phyloP scores from a whole-genome alignment of 2,797 vertebrate genomes.

The Sebastes reedi region DNA sequence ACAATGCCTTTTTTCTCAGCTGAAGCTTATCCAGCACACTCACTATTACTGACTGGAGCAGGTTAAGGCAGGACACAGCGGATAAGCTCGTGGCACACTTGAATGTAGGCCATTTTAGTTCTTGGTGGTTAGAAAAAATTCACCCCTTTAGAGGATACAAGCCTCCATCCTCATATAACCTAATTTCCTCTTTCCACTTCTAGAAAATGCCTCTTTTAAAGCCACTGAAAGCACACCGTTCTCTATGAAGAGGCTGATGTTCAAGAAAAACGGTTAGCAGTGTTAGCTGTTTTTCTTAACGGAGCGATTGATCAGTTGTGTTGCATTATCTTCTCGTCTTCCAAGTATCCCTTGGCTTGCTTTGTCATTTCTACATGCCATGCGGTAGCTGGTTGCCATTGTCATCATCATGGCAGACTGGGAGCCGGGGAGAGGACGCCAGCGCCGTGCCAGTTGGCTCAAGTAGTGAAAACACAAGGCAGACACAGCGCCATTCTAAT shows the following conservation, averaged over 20 bases:
- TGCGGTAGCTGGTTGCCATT: slow-evolving; percentile 79
- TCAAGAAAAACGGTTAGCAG: slow-evolving; percentile 23
- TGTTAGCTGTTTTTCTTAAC: slow-evolving; percentile 21
- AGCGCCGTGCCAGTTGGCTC: slow-evolving; percentile 83
- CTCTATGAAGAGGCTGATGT: slow-evolving; percentile 22
- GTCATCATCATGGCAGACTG: slow-evolving; percentile 82
- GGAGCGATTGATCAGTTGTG: slow-evolving; percentile 47
- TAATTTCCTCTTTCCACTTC: slow-evolving; percentile 25
- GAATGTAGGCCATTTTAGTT: slow-evolving; percentile 63
- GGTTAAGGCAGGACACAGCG: slow-evolving; percentile 63
- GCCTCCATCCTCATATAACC: slow-evolving; percentile 49
- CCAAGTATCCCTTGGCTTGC: slow-evolving; percentile 73
- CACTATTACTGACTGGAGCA: slow-evolving; percentile 42
- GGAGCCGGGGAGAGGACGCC: slow-evolving; percentile 74
- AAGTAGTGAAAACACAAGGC: slow-evolving; percentile 78
- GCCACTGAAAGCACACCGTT: slow-evolving; percentile 29
- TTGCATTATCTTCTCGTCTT: slow-evolving; percentile 56
- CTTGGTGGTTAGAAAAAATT: slow-evolving; percentile 47
- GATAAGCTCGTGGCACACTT: slow-evolving; percentile 57
- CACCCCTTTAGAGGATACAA: slow-evolving; percentile 55
- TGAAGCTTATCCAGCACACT: slow-evolving; percentile 15
- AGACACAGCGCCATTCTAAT: slow-evolving; percentile 82
- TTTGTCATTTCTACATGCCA: slow-evolving; percentile 78
- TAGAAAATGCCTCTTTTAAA: slow-evolving; percentile 33
- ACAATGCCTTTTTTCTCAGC: slow-evolving; percentile 20